phyloP scores from a whole-genome alignment of 1,140 invertebrate species.

The Odontomachus brunneus region DNA sequence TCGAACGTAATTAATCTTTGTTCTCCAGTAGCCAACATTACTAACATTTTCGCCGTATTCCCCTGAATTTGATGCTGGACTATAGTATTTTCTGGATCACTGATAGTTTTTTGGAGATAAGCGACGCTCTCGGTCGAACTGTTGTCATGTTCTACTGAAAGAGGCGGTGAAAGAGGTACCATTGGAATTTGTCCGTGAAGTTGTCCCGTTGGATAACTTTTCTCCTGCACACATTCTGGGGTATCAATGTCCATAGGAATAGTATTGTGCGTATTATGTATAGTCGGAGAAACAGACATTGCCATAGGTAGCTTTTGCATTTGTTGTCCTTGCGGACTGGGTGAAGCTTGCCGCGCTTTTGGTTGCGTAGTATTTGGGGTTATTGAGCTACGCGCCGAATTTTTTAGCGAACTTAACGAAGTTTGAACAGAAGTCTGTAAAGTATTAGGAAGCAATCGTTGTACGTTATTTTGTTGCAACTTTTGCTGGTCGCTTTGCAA shows the following conservation, averaged over 20 bases:
- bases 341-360: constrained; percentile 79
- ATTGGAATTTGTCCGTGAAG: too few species aligned
- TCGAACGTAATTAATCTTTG: constrained; percentile 92
- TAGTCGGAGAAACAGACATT: constrained; percentile 53
- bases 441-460: constrained; percentile 51
- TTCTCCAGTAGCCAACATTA: constrained; percentile 90
- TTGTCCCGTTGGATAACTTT: constrained; percentile 59
- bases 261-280: constrained; percentile 5
- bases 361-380: constrained; percentile 64
- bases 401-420: constrained; percentile 37
- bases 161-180: constrained; percentile 61
- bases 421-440: constrained; percentile 50
- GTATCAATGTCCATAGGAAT: constrained; percentile 62
- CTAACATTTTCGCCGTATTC: constrained; percentile 91
- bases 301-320: constrained; percentile 68
- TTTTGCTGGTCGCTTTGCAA: constrained; percentile 54
- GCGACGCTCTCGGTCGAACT: constrained; percentile 75
- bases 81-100: constrained; percentile 79
- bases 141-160: constrained; percentile 70
- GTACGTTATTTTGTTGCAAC: constrained; percentile 55
- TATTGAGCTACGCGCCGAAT: constrained; percentile 20
- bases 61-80: constrained; percentile 84
- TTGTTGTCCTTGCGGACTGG: constrained; percentile 76
- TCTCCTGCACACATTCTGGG: constrained; percentile 63
- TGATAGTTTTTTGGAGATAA: constrained; percentile 80